Conservation (phyloP, 2,113 vertebrate genomes). For the Cryptomyrus ogoouensis region DNA sequence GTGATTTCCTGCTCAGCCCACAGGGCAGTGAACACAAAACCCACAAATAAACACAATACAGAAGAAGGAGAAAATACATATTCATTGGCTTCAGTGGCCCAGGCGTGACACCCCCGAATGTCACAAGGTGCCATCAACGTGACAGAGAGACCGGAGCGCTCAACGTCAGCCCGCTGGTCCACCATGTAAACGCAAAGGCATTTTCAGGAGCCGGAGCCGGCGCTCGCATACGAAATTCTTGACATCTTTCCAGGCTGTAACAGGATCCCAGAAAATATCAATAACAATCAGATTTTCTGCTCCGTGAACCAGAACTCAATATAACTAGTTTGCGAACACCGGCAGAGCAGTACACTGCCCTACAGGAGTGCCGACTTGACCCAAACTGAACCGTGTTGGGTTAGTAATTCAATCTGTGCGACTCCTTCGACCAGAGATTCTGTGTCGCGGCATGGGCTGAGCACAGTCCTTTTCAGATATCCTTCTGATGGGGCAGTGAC, state of each 20-base stretch:
- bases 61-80: background rate
- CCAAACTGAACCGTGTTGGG: slow-evolving; percentile 34
- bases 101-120: background rate
- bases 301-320: slow-evolving; percentile 48
- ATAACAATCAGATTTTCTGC: slow-evolving; percentile 52
- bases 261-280: slow-evolving; percentile 45
- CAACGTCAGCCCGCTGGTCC: background rate
- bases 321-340: slow-evolving; percentile 53
- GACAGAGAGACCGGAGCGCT: background rate
- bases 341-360: slow-evolving; percentile 54
- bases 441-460: background rate
- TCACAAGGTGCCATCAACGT: background rate
- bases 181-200: background rate
- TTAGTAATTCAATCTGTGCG: slow-evolving; percentile 29
- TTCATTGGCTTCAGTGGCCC: background rate
- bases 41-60: background rate
- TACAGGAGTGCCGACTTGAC: slow-evolving; percentile 62
- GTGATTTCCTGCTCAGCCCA: background rate
- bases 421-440: background rate
- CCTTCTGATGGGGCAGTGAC: background rate
- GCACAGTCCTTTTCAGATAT: background rate
- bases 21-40: background rate
- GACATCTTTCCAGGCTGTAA: slow-evolving; percentile 40
- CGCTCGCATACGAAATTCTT: slow-evolving; percentile 26
- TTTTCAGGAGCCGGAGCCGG: background rate